Conservation (phyloP, 2,888 invertebrate genomes). For the Odontocolon sp. region DNA sequence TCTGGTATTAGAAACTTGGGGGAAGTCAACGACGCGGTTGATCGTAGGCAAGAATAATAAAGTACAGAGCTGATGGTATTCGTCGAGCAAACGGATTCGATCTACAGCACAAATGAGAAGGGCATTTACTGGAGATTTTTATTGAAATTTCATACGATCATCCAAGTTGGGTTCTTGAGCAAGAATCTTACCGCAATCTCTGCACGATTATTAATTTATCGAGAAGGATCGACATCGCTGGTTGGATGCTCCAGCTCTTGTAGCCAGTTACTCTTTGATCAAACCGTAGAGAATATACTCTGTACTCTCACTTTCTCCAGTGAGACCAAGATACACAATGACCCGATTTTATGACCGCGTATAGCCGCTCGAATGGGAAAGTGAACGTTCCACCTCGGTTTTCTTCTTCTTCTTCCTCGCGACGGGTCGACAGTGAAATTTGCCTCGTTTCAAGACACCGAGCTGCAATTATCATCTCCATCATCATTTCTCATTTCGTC, state of each 20-base stretch:
- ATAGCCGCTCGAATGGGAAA: constrained; percentile 71
- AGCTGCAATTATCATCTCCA: constrained; percentile 31
- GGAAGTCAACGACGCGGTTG: constrained; percentile 43
- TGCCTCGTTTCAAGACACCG: constrained; percentile 37
- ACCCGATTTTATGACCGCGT: constrained; percentile 74
- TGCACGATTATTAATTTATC: constrained; percentile 37
- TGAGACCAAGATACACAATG: constrained; percentile 65
- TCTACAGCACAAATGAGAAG: neutral
- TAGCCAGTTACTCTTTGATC: constrained; percentile 28
- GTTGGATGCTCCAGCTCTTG: constrained; percentile 20
- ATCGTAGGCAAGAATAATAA: constrained; percentile 45
- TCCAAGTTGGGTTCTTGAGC: constrained; percentile 1
- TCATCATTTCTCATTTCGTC: constrained; percentile 5
- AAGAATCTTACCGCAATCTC: constrained; percentile 10
- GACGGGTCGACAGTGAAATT: constrained; percentile 56
- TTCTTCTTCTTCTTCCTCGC: constrained; percentile 38
- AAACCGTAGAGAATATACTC: constrained; percentile 42
- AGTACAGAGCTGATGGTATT: neutral
- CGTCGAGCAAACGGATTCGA: neutral
- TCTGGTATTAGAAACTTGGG: constrained; percentile 61
- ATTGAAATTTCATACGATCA: constrained; percentile 1
- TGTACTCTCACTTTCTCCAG: constrained; percentile 77
- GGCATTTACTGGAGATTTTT: constrained; percentile 3
- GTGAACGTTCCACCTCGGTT: constrained; percentile 69
- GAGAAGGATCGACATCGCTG: constrained; percentile 22